phyloP scores from a whole-genome alignment of 2,797 vertebrate genomes.

The Sphaeramia orbicularis region DNA sequence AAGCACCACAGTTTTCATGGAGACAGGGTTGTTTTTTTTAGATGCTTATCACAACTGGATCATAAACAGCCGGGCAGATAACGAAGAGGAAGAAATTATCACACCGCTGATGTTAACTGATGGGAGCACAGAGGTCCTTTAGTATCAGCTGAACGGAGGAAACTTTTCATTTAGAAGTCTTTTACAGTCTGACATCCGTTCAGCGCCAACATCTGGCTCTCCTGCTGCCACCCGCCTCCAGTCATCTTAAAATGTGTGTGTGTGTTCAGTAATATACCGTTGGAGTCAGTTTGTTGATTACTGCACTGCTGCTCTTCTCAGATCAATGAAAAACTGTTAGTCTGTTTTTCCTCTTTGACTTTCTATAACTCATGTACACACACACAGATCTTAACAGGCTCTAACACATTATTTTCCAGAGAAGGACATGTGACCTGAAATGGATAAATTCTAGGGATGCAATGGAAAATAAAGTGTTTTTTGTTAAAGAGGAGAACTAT shows the following conservation, averaged over 20 bases:
- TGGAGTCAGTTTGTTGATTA: conserved; percentile 31
- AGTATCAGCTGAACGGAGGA: conserved; percentile 32
- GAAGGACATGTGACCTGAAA: too few species aligned
- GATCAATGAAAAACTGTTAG: conserved; percentile 46
- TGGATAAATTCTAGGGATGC: too few species aligned
- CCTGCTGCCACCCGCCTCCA: conserved; percentile 52
- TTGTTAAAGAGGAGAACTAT: too few species aligned
- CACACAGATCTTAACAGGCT: conserved; percentile 4
- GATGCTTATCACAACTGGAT: too few species aligned
- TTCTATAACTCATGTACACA: conserved; percentile 9
- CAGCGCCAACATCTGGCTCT: conserved; percentile 60
- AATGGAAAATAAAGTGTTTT: too few species aligned
- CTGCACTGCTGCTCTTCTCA: conserved; percentile 45
- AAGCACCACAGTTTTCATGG: background rate
- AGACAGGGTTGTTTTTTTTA: background rate
- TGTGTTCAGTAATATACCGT: background rate
- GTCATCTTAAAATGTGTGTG: conserved; percentile 7
- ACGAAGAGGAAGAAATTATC: background rate
- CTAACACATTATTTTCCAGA: conserved; percentile 4
- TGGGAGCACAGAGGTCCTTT: background rate
- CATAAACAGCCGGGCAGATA: background rate
- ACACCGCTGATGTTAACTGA: background rate
- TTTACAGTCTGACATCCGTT: conserved; percentile 35
- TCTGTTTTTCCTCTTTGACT: conserved; percentile 25
- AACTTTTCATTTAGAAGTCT: conserved; percentile 30